phyloP scores from a whole-genome alignment of 2,888 invertebrate genomes.

The Machimus rusticus region DNA sequence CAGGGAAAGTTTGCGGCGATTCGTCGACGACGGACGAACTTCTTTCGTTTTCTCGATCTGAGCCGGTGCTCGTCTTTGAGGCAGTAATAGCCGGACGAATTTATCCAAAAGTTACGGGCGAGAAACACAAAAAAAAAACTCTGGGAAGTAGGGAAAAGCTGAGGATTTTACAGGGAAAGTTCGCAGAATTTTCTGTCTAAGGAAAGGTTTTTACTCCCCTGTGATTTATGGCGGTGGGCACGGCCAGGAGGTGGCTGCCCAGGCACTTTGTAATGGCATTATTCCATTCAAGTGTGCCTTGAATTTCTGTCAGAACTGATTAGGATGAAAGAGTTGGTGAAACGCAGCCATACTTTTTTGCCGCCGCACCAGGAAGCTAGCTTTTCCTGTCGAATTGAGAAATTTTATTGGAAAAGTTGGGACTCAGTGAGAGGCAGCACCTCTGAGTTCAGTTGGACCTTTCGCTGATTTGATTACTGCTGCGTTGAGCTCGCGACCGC shows the following conservation, averaged over 20 bases:
- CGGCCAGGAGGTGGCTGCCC: neutral
- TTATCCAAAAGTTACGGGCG: neutral
- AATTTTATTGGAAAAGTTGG: conserved; percentile 38
- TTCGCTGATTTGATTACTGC: neutral
- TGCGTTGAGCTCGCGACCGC: neutral
- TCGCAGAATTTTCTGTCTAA: conserved; percentile 22
- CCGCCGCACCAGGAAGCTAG: neutral
- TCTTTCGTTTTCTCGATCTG: neutral
- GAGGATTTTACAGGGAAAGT: conserved; percentile 17
- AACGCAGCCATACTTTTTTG: neutral
- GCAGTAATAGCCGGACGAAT: conserved; percentile 8
- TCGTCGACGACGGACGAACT: neutral
- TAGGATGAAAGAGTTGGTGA: conserved; percentile 26
- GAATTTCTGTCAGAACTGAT: conserved; percentile 32
- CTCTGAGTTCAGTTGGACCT: neutral
- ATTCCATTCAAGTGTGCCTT: conserved; percentile 26
- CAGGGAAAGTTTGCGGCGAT: conserved; percentile 26
- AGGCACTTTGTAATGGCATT: conserved; percentile 34
- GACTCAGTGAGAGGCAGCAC: neutral
- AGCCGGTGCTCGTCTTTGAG: neutral
- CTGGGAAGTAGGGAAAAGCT: neutral
- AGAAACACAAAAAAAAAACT: neutral
- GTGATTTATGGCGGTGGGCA: conserved; percentile 19
- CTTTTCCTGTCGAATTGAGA: conserved; percentile 16
- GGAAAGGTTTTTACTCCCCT: conserved; percentile 5